phyloP scores from a whole-genome alignment of 2,797 vertebrate genomes.

The Sebastes diaconus region DNA sequence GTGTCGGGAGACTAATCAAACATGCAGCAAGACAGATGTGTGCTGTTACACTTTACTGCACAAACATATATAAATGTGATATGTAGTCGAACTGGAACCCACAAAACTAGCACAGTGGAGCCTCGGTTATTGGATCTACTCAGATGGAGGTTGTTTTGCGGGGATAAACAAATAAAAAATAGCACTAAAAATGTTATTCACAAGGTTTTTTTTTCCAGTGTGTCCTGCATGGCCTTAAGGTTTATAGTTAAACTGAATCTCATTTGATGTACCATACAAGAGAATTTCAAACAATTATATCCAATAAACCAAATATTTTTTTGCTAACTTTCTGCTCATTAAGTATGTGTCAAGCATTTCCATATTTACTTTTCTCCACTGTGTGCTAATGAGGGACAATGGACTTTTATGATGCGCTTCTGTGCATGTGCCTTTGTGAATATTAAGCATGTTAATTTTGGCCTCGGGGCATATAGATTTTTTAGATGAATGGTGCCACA shows the following conservation, averaged over 20 bases:
- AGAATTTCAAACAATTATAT: constrained; percentile 8
- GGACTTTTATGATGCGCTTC: neutral
- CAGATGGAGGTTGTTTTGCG: constrained; percentile 17
- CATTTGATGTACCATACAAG: neutral
- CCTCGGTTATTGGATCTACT: constrained; percentile 21
- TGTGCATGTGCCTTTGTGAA: constrained; percentile 14
- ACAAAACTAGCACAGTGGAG: neutral
- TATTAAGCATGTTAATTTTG: constrained; percentile 16
- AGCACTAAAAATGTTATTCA: neutral
- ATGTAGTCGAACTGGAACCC: constrained; percentile 1
- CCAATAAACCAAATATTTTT: neutral
- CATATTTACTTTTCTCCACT: constrained; percentile 12
- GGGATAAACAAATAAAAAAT: constrained; percentile 8
- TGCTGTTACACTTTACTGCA: constrained; percentile 58
- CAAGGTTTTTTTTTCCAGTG: neutral
- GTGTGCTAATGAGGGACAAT: constrained; percentile 36
- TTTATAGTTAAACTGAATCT: neutral
- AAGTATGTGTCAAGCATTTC: neutral
- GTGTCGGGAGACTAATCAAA: constrained; percentile 67
- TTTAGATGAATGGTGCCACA: constrained; percentile 18
- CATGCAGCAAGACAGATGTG: constrained; percentile 61
- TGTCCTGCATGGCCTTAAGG: neutral
- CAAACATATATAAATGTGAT: constrained; percentile 35
- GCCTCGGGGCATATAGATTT: constrained; percentile 14
- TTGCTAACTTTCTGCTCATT: neutral